Evolutionary conservation across 2,797 vertebrate species (phyloP).

Genomic region (Hyperoplus immaculatus): DNA sequence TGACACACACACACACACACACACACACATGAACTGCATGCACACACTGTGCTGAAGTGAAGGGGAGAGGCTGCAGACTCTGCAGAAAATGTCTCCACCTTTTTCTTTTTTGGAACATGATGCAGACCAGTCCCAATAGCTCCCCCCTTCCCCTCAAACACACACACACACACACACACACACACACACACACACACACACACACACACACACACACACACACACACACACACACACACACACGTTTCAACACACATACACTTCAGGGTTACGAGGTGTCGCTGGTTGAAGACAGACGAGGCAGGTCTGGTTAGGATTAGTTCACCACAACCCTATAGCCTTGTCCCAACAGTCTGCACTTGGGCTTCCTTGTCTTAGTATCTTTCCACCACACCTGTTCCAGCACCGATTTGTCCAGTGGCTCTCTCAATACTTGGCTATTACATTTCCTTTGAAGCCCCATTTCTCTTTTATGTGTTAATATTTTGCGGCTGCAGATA

Average conservation of each 20-base stretch:
- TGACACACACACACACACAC: slow-evolving; percentile 35
- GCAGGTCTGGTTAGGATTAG: slow-evolving; percentile 81
- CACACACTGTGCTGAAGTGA: slow-evolving; percentile 29
- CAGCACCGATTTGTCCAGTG: slow-evolving; percentile 60
- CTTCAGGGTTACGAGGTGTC: slow-evolving; percentile 74
- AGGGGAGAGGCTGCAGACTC: slow-evolving; percentile 68
- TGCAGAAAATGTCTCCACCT: slow-evolving; percentile 62
- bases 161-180: too few species aligned
- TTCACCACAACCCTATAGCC: slow-evolving; percentile 49
- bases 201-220: slow-evolving; percentile 38
- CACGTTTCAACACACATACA: slow-evolving; percentile 48
- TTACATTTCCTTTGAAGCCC: slow-evolving; percentile 70
- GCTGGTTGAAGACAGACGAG: slow-evolving; percentile 81
- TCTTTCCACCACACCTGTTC: slow-evolving; percentile 74
- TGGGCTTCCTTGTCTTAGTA: slow-evolving; percentile 43
- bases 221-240: slow-evolving; percentile 32
- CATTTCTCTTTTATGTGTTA: slow-evolving; percentile 64
- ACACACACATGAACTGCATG: slow-evolving; percentile 15
- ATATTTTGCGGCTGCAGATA: slow-evolving; percentile 60
- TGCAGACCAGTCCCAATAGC: slow-evolving; percentile 66
- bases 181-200: slow-evolving; percentile 50
- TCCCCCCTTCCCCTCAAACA: slow-evolving; percentile 1
- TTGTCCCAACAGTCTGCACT: slow-evolving; percentile 46
- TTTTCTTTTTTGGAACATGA: slow-evolving; percentile 60
- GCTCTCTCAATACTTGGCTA: slow-evolving; percentile 50